Percentiles rank a stretch among this genome's conserved stretches.
Evolutionary conservation across 1,140 invertebrate species (phyloP).

Genomic region (Melipona quadrifasciata): DNA sequence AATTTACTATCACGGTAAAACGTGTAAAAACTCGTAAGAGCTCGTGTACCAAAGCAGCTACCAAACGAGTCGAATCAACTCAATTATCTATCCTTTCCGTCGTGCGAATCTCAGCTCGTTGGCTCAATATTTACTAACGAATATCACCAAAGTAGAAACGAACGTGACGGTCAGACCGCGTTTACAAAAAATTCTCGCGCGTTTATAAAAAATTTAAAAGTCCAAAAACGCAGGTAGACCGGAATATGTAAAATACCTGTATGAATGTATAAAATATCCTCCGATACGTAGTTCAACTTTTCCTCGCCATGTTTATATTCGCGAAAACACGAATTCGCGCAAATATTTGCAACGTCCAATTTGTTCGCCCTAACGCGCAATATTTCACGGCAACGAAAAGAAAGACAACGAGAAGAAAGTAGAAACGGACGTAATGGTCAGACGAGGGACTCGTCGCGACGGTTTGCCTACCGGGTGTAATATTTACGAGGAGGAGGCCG

Average conservation of each 20-base stretch:
- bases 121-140: neutral
- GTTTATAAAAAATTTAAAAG: neutral
- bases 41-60: neutral
- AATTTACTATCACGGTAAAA: neutral
- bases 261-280: neutral
- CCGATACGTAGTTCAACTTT: neutral
- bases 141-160: neutral
- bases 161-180: too few relatives aligned
- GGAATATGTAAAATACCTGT: neutral
- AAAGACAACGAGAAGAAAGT: too few relatives aligned
- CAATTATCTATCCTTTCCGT: neutral
- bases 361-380: neutral
- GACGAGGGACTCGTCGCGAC: neutral
- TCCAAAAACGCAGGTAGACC: rapidly evolving
- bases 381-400: too few relatives aligned
- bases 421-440: neutral
- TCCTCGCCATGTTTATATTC: neutral
- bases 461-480: constrained; percentile 44
- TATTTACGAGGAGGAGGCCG: constrained; percentile 52
- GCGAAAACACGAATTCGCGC: neutral
- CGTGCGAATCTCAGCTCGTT: neutral
- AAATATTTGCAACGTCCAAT: neutral
- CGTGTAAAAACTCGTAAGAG: too few relatives aligned
- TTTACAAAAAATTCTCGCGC: too few relatives aligned
- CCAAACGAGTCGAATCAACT: neutral